A percentile compares a stretch with the other conserved stretches of the same genome.
These are phyloP conservation scores for Chiloscyllium plagiosum DNA, from an alignment of 2,113 vertebrate genomes.

Conservation along the genomic window DNA sequence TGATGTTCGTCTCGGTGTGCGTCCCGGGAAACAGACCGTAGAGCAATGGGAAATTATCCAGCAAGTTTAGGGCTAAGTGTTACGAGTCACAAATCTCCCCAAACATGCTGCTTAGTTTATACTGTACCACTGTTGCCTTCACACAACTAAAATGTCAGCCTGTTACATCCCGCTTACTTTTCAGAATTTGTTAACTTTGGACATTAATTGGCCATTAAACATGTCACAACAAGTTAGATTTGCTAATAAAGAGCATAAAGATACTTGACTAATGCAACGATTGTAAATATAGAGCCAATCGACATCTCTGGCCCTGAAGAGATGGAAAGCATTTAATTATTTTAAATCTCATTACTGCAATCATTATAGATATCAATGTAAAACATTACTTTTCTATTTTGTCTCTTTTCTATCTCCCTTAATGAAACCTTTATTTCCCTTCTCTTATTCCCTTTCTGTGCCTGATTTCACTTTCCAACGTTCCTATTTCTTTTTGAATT, in stretches of 20 bases:
- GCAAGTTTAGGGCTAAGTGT: neutral
- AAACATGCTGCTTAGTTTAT: neutral
- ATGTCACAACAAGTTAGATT: neutral
- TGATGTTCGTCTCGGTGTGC: too few relatives aligned
- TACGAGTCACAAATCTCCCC: neutral
- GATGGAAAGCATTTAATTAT: neutral
- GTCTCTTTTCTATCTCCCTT: neutral
- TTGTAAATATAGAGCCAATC: neutral
- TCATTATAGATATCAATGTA: neutral
- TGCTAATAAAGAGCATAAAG: neutral
- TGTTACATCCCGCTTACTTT: neutral
- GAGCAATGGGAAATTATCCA: neutral
- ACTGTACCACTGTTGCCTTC: neutral
- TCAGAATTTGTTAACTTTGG: neutral
- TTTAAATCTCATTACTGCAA: neutral
- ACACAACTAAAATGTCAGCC: neutral
- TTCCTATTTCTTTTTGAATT: too few relatives aligned
- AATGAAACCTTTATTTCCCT: neutral
- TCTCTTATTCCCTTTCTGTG: neutral
- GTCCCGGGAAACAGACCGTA: too few relatives aligned
- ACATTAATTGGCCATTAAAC: neutral
- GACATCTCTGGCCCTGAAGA: neutral
- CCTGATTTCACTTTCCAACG: neutral
- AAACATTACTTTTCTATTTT: neutral
- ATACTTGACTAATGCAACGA: neutral